These are phyloP conservation scores for Corvus cornix DNA, from an alignment of 2,113 vertebrate species.

Conservation along the genomic window DNA sequence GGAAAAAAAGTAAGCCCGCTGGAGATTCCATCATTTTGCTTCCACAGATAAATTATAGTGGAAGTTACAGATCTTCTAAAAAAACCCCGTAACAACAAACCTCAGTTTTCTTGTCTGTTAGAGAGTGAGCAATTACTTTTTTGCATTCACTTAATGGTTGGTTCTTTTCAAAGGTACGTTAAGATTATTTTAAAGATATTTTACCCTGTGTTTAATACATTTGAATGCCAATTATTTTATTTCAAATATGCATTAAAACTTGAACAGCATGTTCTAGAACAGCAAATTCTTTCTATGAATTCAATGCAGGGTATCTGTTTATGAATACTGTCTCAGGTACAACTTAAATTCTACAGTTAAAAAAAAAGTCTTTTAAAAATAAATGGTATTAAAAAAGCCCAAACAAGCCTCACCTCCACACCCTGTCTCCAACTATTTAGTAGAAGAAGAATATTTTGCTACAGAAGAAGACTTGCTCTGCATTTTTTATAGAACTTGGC, in stretches of 20 bases:
- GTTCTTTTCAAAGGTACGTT: not conserved
- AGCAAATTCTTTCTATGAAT: not conserved
- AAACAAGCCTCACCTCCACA: not conserved
- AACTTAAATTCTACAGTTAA: not conserved
- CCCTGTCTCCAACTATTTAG: not conserved
- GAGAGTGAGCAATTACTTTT: not conserved
- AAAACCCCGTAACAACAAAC: not conserved
- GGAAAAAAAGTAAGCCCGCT: rapidly evolving
- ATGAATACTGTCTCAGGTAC: not conserved
- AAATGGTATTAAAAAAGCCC: rapidly evolving
- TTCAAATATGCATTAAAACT: not conserved
- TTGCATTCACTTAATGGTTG: not conserved
- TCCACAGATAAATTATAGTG: not conserved
- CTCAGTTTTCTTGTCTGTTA: not conserved
- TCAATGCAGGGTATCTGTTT: not conserved
- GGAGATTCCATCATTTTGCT: not conserved
- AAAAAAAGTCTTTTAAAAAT: not conserved
- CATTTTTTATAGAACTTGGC: not conserved
- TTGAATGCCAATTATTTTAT: not conserved
- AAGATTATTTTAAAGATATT: not conserved
- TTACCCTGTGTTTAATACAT: not conserved
- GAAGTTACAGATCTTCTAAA: not conserved
- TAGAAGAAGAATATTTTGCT: not conserved
- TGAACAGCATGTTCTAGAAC: not conserved
- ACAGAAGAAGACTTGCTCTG: not conserved